Base-by-base conservation (phyloP, 1,140 invertebrate genomes). In the Latrodectus geometricus region DNA sequence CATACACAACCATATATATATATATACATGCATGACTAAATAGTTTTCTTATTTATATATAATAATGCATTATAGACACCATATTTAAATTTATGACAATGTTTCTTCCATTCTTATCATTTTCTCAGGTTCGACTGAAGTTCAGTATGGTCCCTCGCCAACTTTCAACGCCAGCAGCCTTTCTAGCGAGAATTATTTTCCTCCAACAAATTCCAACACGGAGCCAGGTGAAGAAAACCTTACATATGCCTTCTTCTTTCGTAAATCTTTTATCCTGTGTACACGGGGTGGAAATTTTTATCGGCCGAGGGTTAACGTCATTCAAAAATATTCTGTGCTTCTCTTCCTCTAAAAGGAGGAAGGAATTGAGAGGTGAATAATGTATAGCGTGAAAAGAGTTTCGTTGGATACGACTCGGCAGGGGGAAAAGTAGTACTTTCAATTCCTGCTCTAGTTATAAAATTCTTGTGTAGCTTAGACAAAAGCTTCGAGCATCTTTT, bases 151-250 rank as follows among this genome's bases (percentile, higher is more conserved):
- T 61, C 70, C 84, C 49, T 86, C 84, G 23, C 75, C 84, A 15
- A 74, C 68, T n/a, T 68, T 86, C n/a, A 86, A 86, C 23, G 84
- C 84, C 52, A 86, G 84, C 49, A 80, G 76, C 66, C 70, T 86
- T 50, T 86, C 84, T 20, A 86, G 84, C 77, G 84, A 86, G 70
- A 86, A 86, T 66, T 86, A 78, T 79, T 79, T 86, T 52, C 84
- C 77, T 48, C 76, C 84, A 56, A 86, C 84, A 80, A 78, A 80
- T 86, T 79, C 76, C 15, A 86, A 86, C 70, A 78, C 77, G 49
- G 75, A 79, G 61, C 84, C 84, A 86, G 84, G 83, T 86, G 23
- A 78, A 66, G 23, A 72, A 70, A 68, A 66, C 54, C 9, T 48
- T 50, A 20, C 14, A 14, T 14, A 56, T 56, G 8, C 54, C 54